Evolutionary conservation across 2,113 vertebrate genomes (phyloP).

Genomic region (Anoura caudifer): DNA sequence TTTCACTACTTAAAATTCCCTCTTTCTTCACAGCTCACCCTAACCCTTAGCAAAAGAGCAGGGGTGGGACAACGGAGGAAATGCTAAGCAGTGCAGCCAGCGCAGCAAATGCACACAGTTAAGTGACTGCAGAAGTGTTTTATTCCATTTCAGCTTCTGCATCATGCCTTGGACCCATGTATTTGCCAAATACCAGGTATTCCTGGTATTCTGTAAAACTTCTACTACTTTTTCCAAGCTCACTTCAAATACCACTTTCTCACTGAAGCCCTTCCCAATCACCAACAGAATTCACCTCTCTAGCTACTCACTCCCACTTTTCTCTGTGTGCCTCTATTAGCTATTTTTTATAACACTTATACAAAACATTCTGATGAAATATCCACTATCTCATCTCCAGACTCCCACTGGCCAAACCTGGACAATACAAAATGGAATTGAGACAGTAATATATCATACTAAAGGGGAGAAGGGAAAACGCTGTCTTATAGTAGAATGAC

Average conservation of each 20-base stretch:
- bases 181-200: not conserved
- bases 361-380: not conserved
- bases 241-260: not conserved
- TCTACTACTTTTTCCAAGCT: not conserved
- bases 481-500: not conserved
- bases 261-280: not conserved
- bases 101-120: not conserved
- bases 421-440: not conserved
- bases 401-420: not conserved
- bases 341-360: not conserved
- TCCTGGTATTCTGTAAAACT: not conserved
- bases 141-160: not conserved
- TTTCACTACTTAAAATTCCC: not conserved
- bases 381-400: not conserved
- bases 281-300: not conserved
- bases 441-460: not conserved
- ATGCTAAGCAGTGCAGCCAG: not conserved
- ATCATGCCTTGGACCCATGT: fast-evolving
- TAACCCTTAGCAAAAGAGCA: not conserved
- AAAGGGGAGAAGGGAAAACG: not conserved
- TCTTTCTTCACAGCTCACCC: not conserved
- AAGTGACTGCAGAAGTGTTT: not conserved
- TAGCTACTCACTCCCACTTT: not conserved
- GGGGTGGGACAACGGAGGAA: not conserved
- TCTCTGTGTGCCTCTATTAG: fast-evolving